phyloP scores from a whole-genome alignment of 2,888 invertebrate genomes.

The Synergus umbraculus region DNA sequence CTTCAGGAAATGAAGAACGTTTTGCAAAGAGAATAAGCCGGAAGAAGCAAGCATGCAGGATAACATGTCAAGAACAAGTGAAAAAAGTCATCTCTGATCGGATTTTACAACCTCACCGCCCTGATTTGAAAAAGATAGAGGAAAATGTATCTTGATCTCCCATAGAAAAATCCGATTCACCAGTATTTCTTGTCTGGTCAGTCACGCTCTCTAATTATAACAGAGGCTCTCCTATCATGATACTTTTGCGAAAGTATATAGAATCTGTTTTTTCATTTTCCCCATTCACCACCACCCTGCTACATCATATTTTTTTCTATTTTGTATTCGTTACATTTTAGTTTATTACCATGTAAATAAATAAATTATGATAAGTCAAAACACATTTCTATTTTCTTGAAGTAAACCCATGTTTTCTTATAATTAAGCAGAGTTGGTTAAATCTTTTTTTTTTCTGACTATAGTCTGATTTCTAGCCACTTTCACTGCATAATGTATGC shows the following conservation, averaged over 20 bases:
- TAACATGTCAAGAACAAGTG: conserved; percentile 41
- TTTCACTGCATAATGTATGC: not conserved
- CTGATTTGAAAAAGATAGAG: conserved; percentile 42
- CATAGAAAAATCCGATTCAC: conserved; percentile 12
- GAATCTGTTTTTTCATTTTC: conserved; percentile 49
- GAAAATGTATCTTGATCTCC: conserved; percentile 17
- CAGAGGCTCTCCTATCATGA: conserved; percentile 46
- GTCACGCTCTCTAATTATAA: conserved; percentile 52
- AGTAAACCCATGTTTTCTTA: not conserved
- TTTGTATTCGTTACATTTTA: conserved; percentile 45
- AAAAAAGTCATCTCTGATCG: conserved; percentile 40
- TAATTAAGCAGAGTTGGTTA: not conserved
- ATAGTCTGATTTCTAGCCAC: not conserved
- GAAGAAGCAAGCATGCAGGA: not conserved
- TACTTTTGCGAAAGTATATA: conserved; percentile 48
- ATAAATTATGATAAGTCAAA: conserved; percentile 61
- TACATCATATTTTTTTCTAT: not conserved
- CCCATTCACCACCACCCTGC: conserved; percentile 49
- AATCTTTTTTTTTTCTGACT: not conserved
- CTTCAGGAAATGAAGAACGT: conserved; percentile 79
- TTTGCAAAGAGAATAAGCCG: conserved; percentile 36
- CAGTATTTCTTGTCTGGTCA: conserved; percentile 52
- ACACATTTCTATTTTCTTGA: not conserved
- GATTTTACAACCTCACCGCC: not conserved
- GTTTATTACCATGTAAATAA: conserved; percentile 61